These are phyloP conservation scores for Coenonympha arcania DNA, from an alignment of 2,888 invertebrate species.

Conservation along the genomic window DNA sequence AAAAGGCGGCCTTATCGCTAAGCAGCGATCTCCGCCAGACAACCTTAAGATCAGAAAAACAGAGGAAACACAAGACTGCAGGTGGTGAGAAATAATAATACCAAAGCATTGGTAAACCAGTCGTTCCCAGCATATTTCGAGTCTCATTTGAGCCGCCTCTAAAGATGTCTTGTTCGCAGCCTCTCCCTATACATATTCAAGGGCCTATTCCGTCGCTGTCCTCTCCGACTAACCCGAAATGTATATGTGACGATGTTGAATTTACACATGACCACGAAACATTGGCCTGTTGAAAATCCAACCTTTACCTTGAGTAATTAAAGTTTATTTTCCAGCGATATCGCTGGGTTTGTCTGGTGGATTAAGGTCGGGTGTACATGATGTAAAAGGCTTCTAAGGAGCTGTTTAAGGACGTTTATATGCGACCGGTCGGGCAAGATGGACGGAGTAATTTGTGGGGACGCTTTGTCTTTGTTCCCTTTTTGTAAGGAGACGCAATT, in stretches of 20 bases:
- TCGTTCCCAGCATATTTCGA: background rate
- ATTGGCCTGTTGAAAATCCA: background rate
- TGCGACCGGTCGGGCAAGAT: constrained; percentile 37
- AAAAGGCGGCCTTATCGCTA: no score
- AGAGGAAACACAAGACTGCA: no score
- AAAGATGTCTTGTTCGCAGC: constrained; percentile 20
- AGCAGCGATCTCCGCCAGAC: no score
- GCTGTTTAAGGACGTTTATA: constrained; percentile 49
- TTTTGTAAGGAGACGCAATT: background rate
- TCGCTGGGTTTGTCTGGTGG: background rate
- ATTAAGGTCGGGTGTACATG: constrained; percentile 21
- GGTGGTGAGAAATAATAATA: no score
- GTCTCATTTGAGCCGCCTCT: constrained; percentile 15
- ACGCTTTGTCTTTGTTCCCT: constrained; percentile 24
- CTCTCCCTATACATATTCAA: constrained; percentile 49
- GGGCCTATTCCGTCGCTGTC: constrained; percentile 35
- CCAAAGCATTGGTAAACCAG: background rate
- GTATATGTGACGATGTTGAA: constrained; percentile 64
- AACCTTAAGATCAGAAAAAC: no score
- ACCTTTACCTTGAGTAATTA: constrained; percentile 17
- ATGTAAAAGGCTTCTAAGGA: constrained; percentile 45
- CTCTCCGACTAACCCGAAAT: constrained; percentile 49
- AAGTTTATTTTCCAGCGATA: constrained; percentile 17
- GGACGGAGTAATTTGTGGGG: constrained; percentile 36
- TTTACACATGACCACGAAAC: constrained; percentile 52